Conservation (phyloP, 2,113 vertebrate genomes). For the Perccottus glenii region DNA sequence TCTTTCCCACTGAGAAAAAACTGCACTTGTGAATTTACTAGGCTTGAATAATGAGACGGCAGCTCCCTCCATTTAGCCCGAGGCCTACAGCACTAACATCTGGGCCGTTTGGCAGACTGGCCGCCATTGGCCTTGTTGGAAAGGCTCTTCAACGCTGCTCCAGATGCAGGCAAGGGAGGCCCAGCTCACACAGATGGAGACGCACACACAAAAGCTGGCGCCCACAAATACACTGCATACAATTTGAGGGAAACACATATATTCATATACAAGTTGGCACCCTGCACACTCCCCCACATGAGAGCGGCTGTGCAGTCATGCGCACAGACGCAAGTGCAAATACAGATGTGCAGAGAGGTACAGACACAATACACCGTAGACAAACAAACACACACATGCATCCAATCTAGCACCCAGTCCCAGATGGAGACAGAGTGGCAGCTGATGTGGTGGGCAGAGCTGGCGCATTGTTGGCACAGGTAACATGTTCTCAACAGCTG, state of each 20-base stretch:
- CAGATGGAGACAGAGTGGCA: constrained; percentile 98
- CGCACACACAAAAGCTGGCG: constrained; percentile 79
- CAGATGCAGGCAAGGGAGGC: constrained; percentile 98
- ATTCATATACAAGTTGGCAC: constrained; percentile 26
- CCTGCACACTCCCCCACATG: constrained; percentile 21
- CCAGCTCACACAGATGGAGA: constrained; percentile 96
- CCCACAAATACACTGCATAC: constrained; percentile 27
- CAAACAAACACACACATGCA: constrained; percentile 57
- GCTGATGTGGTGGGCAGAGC: constrained; percentile 97
- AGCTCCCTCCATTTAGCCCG: constrained; percentile 95
- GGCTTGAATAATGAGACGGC: constrained; percentile 95
- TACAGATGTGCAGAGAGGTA: constrained; percentile 66
- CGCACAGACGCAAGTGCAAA: constrained; percentile 54
- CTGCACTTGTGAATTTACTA: constrained; percentile 84
- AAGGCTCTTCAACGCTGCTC: constrained; percentile 92
- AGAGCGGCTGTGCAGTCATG: constrained; percentile 37
- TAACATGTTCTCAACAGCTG: constrained; percentile 99
- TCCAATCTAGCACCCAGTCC: constrained; percentile 83
- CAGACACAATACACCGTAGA: constrained; percentile 42
- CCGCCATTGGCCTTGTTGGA: constrained; percentile 94
- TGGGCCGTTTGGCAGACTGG: constrained; percentile 97
- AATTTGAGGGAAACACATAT: constrained; percentile 22
- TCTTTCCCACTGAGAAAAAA: constrained; percentile 18
- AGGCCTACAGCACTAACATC: constrained; percentile 99
- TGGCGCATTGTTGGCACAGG: constrained; percentile 93